A percentile compares a stretch with the other conserved stretches of the same genome.
These are phyloP conservation scores for Sphaerodactylus townsendi DNA, from an alignment of 2,113 vertebrate species.

Conservation along the genomic window DNA sequence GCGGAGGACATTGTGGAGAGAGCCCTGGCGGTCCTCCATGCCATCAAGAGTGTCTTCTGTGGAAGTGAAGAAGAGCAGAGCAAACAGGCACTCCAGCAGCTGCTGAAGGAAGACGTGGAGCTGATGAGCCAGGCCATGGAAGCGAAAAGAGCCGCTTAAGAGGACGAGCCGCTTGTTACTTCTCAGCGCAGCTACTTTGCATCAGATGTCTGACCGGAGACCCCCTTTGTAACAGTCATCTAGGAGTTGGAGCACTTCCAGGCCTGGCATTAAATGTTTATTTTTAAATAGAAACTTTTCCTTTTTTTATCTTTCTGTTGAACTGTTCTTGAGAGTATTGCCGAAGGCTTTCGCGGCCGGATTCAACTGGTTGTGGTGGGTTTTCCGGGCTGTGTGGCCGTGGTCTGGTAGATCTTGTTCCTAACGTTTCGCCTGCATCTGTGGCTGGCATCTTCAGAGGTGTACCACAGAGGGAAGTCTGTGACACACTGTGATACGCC, in stretches of 20 bases:
- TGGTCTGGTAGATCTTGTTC: no score
- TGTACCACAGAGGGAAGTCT: no score
- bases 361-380: no score
- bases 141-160: not conserved
- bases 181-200: not conserved
- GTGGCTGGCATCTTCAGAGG: no score
- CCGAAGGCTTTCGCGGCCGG: no score
- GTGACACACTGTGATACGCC: no score
- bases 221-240: conserved; percentile 9
- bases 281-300: not conserved
- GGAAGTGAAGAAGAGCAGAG: conserved; percentile 4
- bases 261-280: conserved; percentile 18
- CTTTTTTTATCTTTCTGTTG: not conserved
- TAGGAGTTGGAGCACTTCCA: conserved; percentile 30
- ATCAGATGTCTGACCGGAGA: conserved; percentile 12
- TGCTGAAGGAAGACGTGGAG: conserved; percentile 57
- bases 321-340: no score
- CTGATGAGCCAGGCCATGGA: conserved; percentile 49
- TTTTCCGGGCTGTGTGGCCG: no score
- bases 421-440: no score
- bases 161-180: not conserved
- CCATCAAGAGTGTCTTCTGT: conserved; percentile 54
- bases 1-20: conserved; percentile 45
- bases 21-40: conserved; percentile 19
- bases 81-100: conserved; percentile 36